Conservation (phyloP, 2,797 vertebrate species). For the Sandelia bainsii region DNA sequence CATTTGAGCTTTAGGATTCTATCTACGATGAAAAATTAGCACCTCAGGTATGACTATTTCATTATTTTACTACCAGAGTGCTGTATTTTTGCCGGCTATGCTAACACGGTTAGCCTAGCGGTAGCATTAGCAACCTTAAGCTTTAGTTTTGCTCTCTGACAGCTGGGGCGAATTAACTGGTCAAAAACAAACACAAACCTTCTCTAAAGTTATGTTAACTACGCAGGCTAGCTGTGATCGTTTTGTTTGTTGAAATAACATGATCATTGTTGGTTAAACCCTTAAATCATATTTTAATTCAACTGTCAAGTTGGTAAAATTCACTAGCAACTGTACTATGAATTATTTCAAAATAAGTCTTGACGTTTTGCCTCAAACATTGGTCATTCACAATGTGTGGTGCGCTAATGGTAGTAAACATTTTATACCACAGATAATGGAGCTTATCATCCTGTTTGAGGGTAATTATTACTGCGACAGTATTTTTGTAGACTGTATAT, state of each 20-base stretch:
- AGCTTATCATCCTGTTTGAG: neutral
- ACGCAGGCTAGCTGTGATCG: neutral
- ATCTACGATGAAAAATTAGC: slow-evolving; percentile 10
- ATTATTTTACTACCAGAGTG: slow-evolving; percentile 4
- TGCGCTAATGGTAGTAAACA: too few species aligned
- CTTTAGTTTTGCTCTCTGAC: slow-evolving; percentile 24
- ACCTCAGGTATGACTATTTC: slow-evolving; percentile 58
- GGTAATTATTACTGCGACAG: neutral
- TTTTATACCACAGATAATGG: rapidly evolving
- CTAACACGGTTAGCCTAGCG: slow-evolving; percentile 67
- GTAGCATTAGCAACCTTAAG: slow-evolving; percentile 64
- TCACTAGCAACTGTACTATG: neutral
- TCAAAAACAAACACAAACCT: neutral
- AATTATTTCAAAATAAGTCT: slow-evolving; percentile 67
- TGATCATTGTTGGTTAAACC: slow-evolving; percentile 33
- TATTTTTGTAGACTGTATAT: neutral
- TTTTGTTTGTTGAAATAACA: neutral
- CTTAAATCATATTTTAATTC: slow-evolving; percentile 16
- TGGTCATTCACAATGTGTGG: too few species aligned
- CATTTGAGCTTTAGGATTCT: neutral
- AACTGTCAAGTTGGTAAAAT: slow-evolving; percentile 43
- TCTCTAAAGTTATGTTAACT: neutral
- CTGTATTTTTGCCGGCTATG: slow-evolving; percentile 62
- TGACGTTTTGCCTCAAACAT: neutral
- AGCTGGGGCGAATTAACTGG: slow-evolving; percentile 20